These are phyloP conservation scores for Epinotia bilunana DNA, from an alignment of 2,888 invertebrate species.

Conservation along the genomic window DNA sequence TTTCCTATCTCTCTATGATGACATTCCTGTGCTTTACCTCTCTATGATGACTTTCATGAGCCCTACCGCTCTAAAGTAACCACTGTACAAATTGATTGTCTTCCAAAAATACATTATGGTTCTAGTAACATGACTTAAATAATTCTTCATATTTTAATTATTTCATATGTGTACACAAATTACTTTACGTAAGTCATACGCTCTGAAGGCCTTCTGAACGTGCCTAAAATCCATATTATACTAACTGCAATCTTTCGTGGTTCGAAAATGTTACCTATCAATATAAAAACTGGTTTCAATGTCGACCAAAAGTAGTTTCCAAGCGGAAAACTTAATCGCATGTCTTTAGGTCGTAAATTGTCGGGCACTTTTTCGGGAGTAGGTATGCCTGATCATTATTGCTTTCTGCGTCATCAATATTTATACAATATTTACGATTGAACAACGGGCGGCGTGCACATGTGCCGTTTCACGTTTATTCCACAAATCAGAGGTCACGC, in stretches of 20 bases:
- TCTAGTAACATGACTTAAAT: neutral
- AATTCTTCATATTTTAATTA: neutral
- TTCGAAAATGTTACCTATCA: slow-evolving; percentile 28
- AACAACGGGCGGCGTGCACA: slow-evolving; percentile 67
- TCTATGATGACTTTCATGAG: too few relatives aligned
- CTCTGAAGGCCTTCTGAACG: neutral
- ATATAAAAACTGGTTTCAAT: slow-evolving; percentile 41
- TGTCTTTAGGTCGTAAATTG: slow-evolving; percentile 76
- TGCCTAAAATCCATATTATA: slow-evolving; percentile 4
- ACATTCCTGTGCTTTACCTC: too few relatives aligned
- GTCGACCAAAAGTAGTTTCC: slow-evolving; percentile 52
- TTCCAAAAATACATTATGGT: neutral
- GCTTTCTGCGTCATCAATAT: slow-evolving; percentile 79
- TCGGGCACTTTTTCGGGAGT: slow-evolving; percentile 74
- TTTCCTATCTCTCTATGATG: too few relatives aligned
- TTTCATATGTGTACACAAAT: neutral
- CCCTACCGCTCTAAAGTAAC: too few relatives aligned
- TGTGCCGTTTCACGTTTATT: slow-evolving; percentile 60
- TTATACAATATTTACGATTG: slow-evolving; percentile 78
- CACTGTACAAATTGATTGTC: neutral
- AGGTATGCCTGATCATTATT: slow-evolving; percentile 76
- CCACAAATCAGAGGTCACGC: slow-evolving; percentile 56
- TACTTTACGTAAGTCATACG: neutral
- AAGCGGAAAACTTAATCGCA: slow-evolving; percentile 72
- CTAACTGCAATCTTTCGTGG: neutral